Base-by-base conservation (phyloP, 2,113 vertebrate genomes). In the Myxocyprinus asiaticus region DNA sequence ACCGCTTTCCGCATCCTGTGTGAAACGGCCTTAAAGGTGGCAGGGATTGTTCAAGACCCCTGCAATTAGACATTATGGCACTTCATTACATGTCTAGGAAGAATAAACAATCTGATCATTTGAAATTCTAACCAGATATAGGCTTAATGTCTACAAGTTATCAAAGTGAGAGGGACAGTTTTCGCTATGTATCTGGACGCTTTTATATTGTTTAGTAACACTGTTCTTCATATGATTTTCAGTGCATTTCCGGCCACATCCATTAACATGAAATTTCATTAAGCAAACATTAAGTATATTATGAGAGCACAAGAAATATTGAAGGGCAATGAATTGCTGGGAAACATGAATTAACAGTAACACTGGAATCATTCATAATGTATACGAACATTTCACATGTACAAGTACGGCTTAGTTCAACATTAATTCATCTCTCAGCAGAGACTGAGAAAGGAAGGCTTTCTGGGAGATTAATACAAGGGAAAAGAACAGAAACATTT, bases 281-380 rank as follows among this genome's bases (percentile, higher is more conserved):
- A 74, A 17, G n/a, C 44, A 81, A 62, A 66, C 69, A 78, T 81
- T 68, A 71, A 42, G 43, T 59, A 61, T 67, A 67, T 76, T 72
- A 70, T 42, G 45, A 58, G 72, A 67, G 48, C 15, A 5, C 65
- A 53, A 81, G 68, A 75, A 81, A 84, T 42, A 71, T 15, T 10
- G 67, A 48, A 47, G 45, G 15, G 17, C 33, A 45, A 61, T 61
- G 47, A 66, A 66, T 50, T 72, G 68, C 59, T 59, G 47, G n/a
- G 45, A 72, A 75, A 71, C 47, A 80, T 56, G 64, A 92, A 92
- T 93, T 87, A 91, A 92, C 87, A 85, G 88, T 86, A 92, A 90
- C 86, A 90, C 88, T 86, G 88, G 87, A 91, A 88, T 92, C 88
- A 92, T 92, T 87, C 87, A 91, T 91, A 91, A 92, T 91, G 86